Percentiles rank a stretch among this genome's conserved stretches.
Conservation (phyloP, 1,140 invertebrate genomes). For the Zaprionus lachaisei region DNA sequence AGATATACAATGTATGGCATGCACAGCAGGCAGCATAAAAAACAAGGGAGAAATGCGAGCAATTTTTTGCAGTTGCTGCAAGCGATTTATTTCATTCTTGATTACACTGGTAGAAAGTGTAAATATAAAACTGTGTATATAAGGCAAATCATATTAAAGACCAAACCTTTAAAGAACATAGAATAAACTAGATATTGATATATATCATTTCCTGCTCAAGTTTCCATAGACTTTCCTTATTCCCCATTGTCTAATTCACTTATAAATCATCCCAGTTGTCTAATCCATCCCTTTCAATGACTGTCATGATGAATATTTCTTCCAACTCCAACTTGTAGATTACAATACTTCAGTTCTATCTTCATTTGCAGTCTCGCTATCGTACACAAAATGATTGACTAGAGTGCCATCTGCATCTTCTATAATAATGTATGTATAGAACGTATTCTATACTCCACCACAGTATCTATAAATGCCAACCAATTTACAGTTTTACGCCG, state of each 20-base stretch:
- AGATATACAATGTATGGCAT: not conserved
- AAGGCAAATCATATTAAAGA: too few species aligned
- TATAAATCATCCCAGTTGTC: not conserved
- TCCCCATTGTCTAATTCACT: not conserved
- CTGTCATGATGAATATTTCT: not conserved
- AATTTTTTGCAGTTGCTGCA: not conserved
- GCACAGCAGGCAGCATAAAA: not conserved
- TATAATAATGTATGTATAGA: not conserved
- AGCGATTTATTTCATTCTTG: not conserved
- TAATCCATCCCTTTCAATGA: constrained; percentile 1
- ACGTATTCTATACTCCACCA: too few species aligned
- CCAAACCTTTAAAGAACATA: too few species aligned
- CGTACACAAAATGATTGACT: constrained; percentile 30
- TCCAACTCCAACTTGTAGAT: not conserved
- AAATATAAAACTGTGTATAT: too few species aligned
- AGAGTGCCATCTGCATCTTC: constrained; percentile 3
- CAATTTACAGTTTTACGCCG: constrained; percentile 73
- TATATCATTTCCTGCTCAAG: too few species aligned
- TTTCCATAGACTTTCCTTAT: not conserved
- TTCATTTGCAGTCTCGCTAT: not conserved
- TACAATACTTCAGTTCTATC: not conserved
- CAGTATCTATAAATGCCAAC: constrained; percentile 61
- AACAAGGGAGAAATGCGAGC: not conserved
- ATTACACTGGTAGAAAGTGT: not conserved
- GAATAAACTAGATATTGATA: too few species aligned